Evolutionary conservation across 2,888 invertebrate species (phyloP).

Genomic region (Aporophyla nigra): DNA sequence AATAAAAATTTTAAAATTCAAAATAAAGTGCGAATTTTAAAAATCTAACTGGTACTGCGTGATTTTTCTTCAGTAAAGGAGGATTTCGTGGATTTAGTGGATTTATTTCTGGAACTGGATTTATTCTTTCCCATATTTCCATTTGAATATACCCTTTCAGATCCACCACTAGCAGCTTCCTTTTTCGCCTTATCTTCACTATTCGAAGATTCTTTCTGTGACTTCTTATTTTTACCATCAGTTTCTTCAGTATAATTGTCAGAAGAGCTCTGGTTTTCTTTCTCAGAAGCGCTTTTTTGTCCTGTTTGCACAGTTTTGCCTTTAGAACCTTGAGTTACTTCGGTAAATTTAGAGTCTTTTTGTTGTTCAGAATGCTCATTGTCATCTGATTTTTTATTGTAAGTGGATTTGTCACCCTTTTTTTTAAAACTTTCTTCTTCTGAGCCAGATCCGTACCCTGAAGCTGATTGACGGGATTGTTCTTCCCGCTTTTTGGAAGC

Average conservation of each 20-base stretch:
- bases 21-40: not conserved
- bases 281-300: not conserved
- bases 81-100: fast-evolving
- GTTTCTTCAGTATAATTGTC: not conserved
- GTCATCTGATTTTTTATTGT: not conserved
- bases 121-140: not conserved
- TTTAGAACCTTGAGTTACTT: not conserved
- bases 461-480: not conserved
- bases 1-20: not conserved
- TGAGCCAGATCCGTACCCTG: not conserved
- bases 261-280: not conserved
- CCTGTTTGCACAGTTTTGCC: not conserved
- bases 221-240: not conserved
- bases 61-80: not conserved
- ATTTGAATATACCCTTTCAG: not conserved
- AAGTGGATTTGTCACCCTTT: fast-evolving
- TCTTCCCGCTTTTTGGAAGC: not conserved
- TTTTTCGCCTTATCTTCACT: not conserved
- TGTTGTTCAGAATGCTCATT: not conserved
- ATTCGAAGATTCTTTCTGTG: not conserved
- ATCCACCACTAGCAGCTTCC: not conserved
- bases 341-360: not conserved
- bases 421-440: not conserved
- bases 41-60: not conserved
- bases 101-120: not conserved